Conservation (phyloP, 1,140 invertebrate species). For the Drosophila punjabiensis region DNA sequence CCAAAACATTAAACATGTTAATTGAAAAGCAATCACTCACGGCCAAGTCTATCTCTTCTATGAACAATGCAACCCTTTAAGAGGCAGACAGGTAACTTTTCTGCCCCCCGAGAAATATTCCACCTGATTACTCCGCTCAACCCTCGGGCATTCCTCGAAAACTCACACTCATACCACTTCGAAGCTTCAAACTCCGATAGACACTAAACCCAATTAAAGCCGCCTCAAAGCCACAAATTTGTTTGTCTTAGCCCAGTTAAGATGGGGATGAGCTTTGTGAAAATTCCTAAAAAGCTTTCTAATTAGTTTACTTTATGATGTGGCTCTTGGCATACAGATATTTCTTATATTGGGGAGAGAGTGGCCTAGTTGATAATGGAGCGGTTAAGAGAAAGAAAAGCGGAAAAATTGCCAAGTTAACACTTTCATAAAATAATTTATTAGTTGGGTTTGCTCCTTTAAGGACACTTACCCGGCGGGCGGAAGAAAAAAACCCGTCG, state of each 20-base stretch:
- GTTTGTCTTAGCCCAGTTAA: slow-evolving; percentile 38
- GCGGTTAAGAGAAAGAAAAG: slow-evolving; percentile 24
- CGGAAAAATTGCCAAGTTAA: slow-evolving; percentile 75
- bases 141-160: not conserved
- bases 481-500: slow-evolving; percentile 16
- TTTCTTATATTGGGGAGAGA: not conserved
- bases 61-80: slow-evolving; percentile 3
- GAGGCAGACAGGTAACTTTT: slow-evolving; percentile 3
- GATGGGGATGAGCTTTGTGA: slow-evolving; percentile 21
- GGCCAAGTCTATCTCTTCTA: slow-evolving; percentile 10
- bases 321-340: slow-evolving; percentile 23
- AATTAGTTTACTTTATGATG: slow-evolving; percentile 74
- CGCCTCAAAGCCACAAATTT: slow-evolving; percentile 30
- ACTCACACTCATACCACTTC: not conserved
- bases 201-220: slow-evolving; percentile 22
- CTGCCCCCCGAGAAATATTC: not conserved
- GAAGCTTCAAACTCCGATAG: not conserved
- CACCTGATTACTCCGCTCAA: not conserved
- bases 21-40: slow-evolving; percentile 21
- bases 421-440: slow-evolving; percentile 84
- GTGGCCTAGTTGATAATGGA: slow-evolving; percentile 62
- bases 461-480: slow-evolving; percentile 52
- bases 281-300: slow-evolving; percentile 54
- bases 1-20: not conserved
- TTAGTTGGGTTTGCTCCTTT: slow-evolving; percentile 55